Evolutionary conservation across 2,113 vertebrate species (phyloP).

Genomic region (Notiomystis cincta): DNA sequence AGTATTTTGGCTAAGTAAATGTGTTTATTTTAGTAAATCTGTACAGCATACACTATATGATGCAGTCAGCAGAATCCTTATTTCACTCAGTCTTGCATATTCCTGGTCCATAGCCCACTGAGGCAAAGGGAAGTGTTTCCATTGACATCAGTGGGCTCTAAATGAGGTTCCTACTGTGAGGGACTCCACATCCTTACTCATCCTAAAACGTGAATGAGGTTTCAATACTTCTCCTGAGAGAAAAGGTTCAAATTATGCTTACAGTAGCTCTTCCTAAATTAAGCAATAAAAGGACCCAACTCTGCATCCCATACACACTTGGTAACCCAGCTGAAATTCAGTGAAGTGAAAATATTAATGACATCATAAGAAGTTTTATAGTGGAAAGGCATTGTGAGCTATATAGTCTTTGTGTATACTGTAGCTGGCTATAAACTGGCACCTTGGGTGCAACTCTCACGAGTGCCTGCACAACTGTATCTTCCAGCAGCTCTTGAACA

Average conservation of each 20-base stretch:
- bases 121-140: conserved; percentile 25
- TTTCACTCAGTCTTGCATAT: background rate
- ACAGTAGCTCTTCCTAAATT: conserved; percentile 1
- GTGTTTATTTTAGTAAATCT: conserved; percentile 9
- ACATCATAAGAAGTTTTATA: background rate
- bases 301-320: background rate
- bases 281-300: background rate
- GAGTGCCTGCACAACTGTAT: background rate
- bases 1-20: conserved; percentile 3
- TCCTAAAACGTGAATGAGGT: background rate
- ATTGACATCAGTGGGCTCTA: background rate
- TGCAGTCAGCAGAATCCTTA: conserved; percentile 18
- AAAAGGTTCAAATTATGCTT: conserved; percentile 35
- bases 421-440: background rate
- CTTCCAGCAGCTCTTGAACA: background rate
- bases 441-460: background rate
- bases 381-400: background rate
- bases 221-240: background rate
- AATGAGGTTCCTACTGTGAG: background rate
- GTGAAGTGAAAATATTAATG: background rate
- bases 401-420: background rate
- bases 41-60: background rate
- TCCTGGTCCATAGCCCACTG: conserved; percentile 6
- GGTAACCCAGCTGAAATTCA: background rate
- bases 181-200: background rate